These are phyloP conservation scores for Serripes groenlandicus DNA, from an alignment of 2,888 invertebrate genomes.

Conservation along the genomic window DNA sequence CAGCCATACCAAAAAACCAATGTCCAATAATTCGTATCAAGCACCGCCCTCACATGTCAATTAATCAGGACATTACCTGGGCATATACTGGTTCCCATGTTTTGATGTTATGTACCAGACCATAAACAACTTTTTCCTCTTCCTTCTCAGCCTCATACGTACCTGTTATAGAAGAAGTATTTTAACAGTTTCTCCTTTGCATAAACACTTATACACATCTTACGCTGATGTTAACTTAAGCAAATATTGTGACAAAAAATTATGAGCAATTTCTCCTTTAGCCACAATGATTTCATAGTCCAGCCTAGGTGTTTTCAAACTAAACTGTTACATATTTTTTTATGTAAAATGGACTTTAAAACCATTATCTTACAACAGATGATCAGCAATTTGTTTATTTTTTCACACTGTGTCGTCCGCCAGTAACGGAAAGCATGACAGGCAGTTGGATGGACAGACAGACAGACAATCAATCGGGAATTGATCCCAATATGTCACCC, in stretches of 20 bases:
- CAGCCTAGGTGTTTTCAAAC: too few species aligned
- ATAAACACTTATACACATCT: too few species aligned
- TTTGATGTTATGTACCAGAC: slow-evolving; percentile 93
- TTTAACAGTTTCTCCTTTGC: too few species aligned
- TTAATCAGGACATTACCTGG: slow-evolving; percentile 88
- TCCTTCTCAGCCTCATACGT: slow-evolving; percentile 92
- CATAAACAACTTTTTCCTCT: slow-evolving; percentile 91
- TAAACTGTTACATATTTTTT: too few species aligned
- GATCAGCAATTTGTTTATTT: too few species aligned
- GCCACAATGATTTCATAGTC: neutral
- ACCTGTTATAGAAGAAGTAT: too few species aligned
- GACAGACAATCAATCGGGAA: neutral
- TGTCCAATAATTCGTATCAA: neutral
- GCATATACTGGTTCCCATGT: slow-evolving; percentile 93
- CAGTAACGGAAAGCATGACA: too few species aligned
- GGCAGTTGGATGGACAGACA: neutral
- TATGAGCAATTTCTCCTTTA: neutral
- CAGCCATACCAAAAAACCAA: neutral
- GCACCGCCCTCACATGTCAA: neutral
- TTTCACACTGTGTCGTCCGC: too few species aligned
- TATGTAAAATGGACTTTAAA: too few species aligned
- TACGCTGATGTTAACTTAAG: too few species aligned
- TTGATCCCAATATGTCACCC: too few species aligned
- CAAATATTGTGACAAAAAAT: neutral
- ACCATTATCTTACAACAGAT: too few species aligned